Conservation (phyloP, 2,888 invertebrate species). For the Poecilobothrus nobilitatus region DNA sequence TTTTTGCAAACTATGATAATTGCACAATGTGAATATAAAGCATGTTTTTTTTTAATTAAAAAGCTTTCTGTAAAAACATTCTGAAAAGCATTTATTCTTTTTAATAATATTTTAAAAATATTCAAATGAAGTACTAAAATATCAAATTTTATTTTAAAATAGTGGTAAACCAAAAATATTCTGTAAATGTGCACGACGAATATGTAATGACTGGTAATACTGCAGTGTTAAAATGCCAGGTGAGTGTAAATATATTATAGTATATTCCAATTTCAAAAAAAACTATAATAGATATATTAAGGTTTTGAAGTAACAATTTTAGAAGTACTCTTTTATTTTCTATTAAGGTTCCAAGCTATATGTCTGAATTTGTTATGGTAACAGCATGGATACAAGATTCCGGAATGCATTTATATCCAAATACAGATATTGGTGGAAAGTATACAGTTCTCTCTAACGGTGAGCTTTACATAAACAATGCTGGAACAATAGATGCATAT, state of each 20-base stretch:
- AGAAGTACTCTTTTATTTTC: background rate
- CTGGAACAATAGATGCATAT: slow-evolving; percentile 67
- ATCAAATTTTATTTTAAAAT: slow-evolving; percentile 28
- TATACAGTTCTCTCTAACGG: slow-evolving; percentile 73
- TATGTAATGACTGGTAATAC: slow-evolving; percentile 88
- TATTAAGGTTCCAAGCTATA: slow-evolving; percentile 66
- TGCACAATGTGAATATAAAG: no score
- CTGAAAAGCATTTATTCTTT: no score
- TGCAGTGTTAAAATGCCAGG: slow-evolving; percentile 77
- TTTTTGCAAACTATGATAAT: no score
- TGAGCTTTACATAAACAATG: slow-evolving; percentile 73
- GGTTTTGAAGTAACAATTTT: no score
- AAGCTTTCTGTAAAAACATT: no score
- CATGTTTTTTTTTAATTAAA: no score
- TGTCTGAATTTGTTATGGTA: slow-evolving; percentile 76
- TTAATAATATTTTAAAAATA: no score
- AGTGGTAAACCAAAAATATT: slow-evolving; percentile 80
- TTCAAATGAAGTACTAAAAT: no score
- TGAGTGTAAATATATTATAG: slow-evolving; percentile 25
- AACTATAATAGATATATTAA: no score
- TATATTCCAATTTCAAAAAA: no score
- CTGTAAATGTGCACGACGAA: slow-evolving; percentile 82
- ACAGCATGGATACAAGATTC: slow-evolving; percentile 86
- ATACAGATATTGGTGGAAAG: slow-evolving; percentile 65
- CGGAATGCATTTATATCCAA: slow-evolving; percentile 68